Base-by-base conservation (phyloP, 2,888 invertebrate genomes). In the Andrena praecox region DNA sequence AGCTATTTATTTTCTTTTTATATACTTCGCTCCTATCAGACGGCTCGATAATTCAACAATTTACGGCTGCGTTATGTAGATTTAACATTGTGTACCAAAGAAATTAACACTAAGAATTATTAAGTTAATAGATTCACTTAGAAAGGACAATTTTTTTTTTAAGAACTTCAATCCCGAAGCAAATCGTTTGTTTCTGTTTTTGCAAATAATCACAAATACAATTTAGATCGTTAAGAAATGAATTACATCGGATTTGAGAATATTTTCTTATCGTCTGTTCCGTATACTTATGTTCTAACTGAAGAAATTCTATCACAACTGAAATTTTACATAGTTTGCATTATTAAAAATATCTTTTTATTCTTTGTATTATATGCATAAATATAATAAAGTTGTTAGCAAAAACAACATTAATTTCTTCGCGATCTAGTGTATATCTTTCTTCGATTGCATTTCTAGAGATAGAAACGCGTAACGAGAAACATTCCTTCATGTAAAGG, bases 401-500 rank as follows among this genome's bases (percentile, higher is more conserved):
- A 52, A 70, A 31, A 54, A 42, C 29, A 33, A 16, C 33, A 62
- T 66, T 50, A 50, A 50, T 63, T 29, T 70, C 20, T 31, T 56
- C 64, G 35, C 29, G 10, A n/a, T 54, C 24, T 35, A 35, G 7
- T 10, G 50, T 52, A 20, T 69, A 31, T 10, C 10, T 69, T 35
- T n/a, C 8, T 10, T 63, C n/a, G 20, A n/a, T 56, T 62, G 52
- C 8, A 12, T 31, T 62, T 29, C 10, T 50, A 27, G 5, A 63
- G 4, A 70, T 27, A 52, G 20, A 16, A 31, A 56, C 48, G 24
- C 71, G 4, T 48, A 52, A 12, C 50, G 24, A 59, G 10, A 56
- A 56, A 63, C 10, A 91, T 92, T 91, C 8, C 81, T 73, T 85
- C 6, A 24, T 89, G 87, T 89, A 90, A 90, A 90, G 87, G 85